Evolutionary conservation across 2,113 vertebrate genomes (phyloP).

Genomic region (Calonectris borealis): DNA sequence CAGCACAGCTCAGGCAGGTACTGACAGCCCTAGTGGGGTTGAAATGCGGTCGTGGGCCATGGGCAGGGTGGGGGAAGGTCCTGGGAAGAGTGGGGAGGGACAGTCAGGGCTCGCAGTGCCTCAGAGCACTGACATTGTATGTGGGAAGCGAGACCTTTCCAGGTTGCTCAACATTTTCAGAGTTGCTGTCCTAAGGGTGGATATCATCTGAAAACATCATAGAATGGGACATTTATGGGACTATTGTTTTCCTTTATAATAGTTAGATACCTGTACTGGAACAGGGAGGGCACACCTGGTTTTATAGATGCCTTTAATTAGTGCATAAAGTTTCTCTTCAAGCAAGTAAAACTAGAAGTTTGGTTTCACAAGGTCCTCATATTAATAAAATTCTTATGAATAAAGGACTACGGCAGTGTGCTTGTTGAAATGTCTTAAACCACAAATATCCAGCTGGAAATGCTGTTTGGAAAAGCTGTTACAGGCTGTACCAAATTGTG

Average conservation of each 20-base stretch:
- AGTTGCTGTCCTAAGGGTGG: neutral
- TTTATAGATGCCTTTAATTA: neutral
- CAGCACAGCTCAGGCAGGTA: neutral
- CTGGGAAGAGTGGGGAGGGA: neutral
- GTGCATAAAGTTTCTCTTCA: neutral
- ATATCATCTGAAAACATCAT: neutral
- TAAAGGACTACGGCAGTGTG: neutral
- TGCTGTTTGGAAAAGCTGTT: neutral
- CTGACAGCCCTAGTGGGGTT: neutral
- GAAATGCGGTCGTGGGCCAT: neutral
- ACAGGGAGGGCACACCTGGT: neutral
- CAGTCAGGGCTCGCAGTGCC: neutral
- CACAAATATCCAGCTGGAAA: neutral
- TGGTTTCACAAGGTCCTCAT: neutral
- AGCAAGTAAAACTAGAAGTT: neutral
- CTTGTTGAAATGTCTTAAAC: neutral
- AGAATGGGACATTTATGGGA: neutral
- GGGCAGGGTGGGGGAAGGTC: neutral
- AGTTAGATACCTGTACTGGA: neutral
- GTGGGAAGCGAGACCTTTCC: neutral
- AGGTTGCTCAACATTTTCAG: neutral
- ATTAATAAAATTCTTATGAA: neutral
- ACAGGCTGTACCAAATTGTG: neutral
- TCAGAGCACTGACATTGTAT: neutral
- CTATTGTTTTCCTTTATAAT: neutral